phyloP scores from a whole-genome alignment of 1,140 invertebrate species.

The Megathymus violae region DNA sequence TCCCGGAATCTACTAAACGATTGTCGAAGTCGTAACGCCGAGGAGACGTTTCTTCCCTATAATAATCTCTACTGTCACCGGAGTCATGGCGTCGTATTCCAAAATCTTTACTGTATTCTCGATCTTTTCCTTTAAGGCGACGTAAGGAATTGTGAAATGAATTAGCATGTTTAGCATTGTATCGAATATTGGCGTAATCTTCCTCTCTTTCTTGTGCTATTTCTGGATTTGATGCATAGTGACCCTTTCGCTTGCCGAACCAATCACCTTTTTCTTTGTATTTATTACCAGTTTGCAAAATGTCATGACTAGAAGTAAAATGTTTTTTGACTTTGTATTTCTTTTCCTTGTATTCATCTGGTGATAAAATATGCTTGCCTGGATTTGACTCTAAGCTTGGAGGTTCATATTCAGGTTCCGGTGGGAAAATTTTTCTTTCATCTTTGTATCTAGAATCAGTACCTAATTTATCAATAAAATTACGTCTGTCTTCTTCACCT shows the following conservation, averaged over 20 bases:
- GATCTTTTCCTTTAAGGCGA: conserved; percentile 74
- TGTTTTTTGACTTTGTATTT: conserved; percentile 79
- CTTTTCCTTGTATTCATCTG: conserved; percentile 82
- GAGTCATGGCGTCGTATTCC: conserved; percentile 78
- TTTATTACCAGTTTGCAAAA: conserved; percentile 71
- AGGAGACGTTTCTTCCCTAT: conserved; percentile 73
- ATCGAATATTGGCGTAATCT: conserved; percentile 73
- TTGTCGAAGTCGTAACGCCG: conserved; percentile 84
- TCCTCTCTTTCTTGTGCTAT: conserved; percentile 80
- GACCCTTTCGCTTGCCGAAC: conserved; percentile 80
- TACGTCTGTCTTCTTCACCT: conserved; percentile 84
- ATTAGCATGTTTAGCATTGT: conserved; percentile 73
- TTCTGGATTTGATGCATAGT: conserved; percentile 85
- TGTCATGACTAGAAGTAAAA: conserved; percentile 83
- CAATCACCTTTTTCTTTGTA: conserved; percentile 78
- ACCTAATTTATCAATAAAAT: conserved; percentile 75
- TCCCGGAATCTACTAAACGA: conserved; percentile 89
- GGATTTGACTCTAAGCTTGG: conserved; percentile 86
- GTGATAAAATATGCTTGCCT: conserved; percentile 84
- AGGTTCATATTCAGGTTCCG: conserved; percentile 85
- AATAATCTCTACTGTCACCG: conserved; percentile 79
- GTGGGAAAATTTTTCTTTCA: conserved; percentile 71
- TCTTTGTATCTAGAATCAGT: conserved; percentile 56
- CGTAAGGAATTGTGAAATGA: conserved; percentile 84
- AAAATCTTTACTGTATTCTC: conserved; percentile 74